These are phyloP conservation scores for Bujurquina vittata DNA, from an alignment of 2,113 vertebrate species.

Conservation along the genomic window DNA sequence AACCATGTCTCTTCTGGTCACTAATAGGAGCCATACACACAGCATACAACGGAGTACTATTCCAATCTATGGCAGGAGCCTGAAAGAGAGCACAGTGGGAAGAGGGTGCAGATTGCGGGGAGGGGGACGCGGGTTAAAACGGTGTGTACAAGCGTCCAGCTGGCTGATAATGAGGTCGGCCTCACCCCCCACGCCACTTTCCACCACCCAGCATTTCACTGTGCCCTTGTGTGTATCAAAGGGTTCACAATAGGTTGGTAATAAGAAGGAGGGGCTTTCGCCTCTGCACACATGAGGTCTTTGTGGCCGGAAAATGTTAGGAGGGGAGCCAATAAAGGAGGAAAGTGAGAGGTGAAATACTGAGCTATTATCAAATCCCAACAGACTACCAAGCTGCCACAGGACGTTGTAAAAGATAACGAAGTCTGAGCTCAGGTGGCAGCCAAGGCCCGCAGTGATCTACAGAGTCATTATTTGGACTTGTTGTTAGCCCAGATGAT, in stretches of 20 bases:
- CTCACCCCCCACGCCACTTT: constrained; percentile 37
- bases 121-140: constrained; percentile 8
- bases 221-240: constrained; percentile 53
- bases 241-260: constrained; percentile 61
- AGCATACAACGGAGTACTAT: constrained; percentile 44
- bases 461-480: constrained; percentile 11
- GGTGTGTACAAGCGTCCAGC: constrained; percentile 40
- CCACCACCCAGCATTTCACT: constrained; percentile 25
- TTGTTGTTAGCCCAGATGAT: constrained; percentile 44
- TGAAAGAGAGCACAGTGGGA: background rate
- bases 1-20: constrained; percentile 26
- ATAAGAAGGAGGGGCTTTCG: constrained; percentile 57
- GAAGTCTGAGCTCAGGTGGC: constrained; percentile 37
- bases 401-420: constrained; percentile 30
- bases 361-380: constrained; percentile 12
- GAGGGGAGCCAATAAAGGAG: constrained; percentile 31
- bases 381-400: background rate
- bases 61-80: constrained; percentile 16
- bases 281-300: constrained; percentile 29
- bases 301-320: constrained; percentile 22
- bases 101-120: background rate
- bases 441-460: background rate
- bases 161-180: constrained; percentile 69
- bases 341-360: constrained; percentile 31
- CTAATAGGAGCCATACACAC: constrained; percentile 34